A percentile compares a stretch with the other conserved stretches of the same genome.
Conservation (phyloP, 2,888 invertebrate species). For the Aquatica leii region DNA sequence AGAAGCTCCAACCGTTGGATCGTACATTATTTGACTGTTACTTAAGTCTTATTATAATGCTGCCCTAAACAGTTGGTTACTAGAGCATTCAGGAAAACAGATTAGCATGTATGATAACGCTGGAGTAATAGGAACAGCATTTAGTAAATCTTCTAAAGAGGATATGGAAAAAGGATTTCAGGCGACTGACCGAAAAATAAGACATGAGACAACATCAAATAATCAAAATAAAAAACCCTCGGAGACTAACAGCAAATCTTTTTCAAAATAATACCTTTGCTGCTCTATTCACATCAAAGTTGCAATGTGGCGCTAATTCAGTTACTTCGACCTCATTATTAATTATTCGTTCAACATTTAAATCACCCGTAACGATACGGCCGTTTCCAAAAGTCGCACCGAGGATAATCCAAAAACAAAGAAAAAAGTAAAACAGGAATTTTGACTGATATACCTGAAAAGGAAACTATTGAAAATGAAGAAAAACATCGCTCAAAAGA, state of each 20-base stretch:
- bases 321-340: too few species aligned
- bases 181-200: too few species aligned
- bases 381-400: neutral
- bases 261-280: too few species aligned
- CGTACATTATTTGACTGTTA: too few species aligned
- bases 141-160: neutral
- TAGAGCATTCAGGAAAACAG: neutral
- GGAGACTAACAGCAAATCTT: too few species aligned
- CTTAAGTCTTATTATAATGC: constrained; percentile 39
- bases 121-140: neutral
- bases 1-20: constrained; percentile 48
- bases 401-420: neutral
- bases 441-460: neutral
- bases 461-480: neutral
- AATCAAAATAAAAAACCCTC: too few species aligned
- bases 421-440: constrained; percentile 1
- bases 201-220: too few species aligned
- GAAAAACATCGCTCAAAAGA: too few species aligned
- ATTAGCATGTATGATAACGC: neutral
- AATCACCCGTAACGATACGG: neutral
- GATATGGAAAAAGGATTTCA: neutral
- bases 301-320: too few species aligned
- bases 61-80: constrained; percentile 20
- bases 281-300: too few species aligned
- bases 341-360: too few species aligned